A percentile compares a stretch with the other conserved stretches of the same genome.
Evolutionary conservation across 2,797 vertebrate species (phyloP).

Genomic region (Momotus momota): DNA sequence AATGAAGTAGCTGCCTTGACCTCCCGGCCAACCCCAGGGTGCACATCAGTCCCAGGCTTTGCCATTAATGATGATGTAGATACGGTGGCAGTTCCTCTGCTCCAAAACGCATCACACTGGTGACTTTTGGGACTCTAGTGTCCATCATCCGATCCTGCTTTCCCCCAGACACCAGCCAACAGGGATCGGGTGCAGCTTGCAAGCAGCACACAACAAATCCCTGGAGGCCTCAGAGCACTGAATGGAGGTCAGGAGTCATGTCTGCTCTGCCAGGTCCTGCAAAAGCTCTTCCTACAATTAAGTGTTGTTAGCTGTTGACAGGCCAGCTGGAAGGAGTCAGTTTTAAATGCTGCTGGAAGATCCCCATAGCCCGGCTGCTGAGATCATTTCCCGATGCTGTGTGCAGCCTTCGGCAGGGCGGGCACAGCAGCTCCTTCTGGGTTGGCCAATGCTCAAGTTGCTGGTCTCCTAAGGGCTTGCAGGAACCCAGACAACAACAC

Average conservation of each 20-base stretch:
- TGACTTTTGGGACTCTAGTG: not conserved
- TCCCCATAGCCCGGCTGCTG: not conserved
- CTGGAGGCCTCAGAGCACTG: not conserved
- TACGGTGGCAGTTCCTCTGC: not conserved
- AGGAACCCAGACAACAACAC: not conserved
- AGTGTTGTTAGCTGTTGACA: not conserved
- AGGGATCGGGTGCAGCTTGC: not conserved
- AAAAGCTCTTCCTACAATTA: not conserved
- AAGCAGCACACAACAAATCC: not conserved
- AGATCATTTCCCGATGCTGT: fast-evolving
- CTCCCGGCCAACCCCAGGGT: not conserved
- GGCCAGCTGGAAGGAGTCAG: not conserved
- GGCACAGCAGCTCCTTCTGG: not conserved
- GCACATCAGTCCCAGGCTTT: not conserved
- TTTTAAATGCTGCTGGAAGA: not conserved
- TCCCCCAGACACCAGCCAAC: not conserved
- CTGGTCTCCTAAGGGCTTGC: not conserved
- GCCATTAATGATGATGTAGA: not conserved
- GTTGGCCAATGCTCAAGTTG: fast-evolving
- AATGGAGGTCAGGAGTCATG: not conserved
- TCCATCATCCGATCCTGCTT: not conserved
- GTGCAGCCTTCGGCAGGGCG: not conserved
- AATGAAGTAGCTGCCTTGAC: not conserved
- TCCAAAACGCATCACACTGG: not conserved
- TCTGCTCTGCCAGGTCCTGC: not conserved